Evolutionary conservation across 1,140 invertebrate species (phyloP).

Genomic region (Elymnias hypermnestra): DNA sequence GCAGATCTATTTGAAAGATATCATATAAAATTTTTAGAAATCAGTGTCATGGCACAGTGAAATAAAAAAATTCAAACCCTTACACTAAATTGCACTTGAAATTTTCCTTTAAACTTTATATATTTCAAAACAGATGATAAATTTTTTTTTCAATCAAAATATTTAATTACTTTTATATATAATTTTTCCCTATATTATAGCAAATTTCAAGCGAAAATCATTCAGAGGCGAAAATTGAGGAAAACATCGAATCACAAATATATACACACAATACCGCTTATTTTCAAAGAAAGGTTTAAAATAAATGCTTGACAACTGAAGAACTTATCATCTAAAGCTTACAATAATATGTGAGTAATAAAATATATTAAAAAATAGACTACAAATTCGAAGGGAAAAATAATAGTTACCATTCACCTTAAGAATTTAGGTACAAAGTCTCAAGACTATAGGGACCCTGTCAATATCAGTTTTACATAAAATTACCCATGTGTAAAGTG

Average conservation of each 20-base stretch:
- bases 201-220: slow-evolving; percentile 16
- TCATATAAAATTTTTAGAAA: slow-evolving; percentile 13
- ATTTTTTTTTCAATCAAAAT: no score
- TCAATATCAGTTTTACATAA: slow-evolving; percentile 18
- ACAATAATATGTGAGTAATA: slow-evolving; percentile 22
- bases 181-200: slow-evolving; percentile 10
- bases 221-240: slow-evolving; percentile 11
- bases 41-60: slow-evolving; percentile 46
- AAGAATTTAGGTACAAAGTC: slow-evolving; percentile 15
- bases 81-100: slow-evolving; percentile 47
- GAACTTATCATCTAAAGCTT: slow-evolving; percentile 18
- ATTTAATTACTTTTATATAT: no score
- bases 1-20: slow-evolving; percentile 6
- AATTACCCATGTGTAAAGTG: slow-evolving; percentile 29
- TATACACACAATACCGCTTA: slow-evolving; percentile 32
- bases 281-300: slow-evolving; percentile 21
- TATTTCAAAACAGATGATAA: slow-evolving; percentile 28
- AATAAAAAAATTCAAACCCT: slow-evolving; percentile 34
- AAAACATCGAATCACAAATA: slow-evolving; percentile 26
- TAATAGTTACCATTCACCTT: slow-evolving; percentile 18
- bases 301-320: slow-evolving; percentile 29
- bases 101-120: slow-evolving; percentile 23
- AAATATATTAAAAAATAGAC: slow-evolving; percentile 22
- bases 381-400: slow-evolving; percentile 30
- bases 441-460: slow-evolving; percentile 29